phyloP scores from a whole-genome alignment of 1,140 invertebrate genomes.

The Drosophila ogumai region DNA sequence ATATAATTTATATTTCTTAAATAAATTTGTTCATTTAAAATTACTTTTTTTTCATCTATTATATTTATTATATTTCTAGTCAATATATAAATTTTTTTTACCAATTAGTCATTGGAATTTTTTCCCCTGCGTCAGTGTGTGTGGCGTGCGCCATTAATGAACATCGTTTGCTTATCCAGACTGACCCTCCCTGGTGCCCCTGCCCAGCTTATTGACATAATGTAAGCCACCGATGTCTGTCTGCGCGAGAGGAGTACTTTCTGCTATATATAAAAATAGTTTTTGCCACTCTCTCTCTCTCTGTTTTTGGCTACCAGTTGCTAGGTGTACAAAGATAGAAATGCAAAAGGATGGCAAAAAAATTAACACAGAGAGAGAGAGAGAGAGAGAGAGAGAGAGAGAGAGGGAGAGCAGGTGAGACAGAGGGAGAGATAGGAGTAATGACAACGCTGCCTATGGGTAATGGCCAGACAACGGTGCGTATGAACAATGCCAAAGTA shows the following conservation, averaged over 20 bases:
- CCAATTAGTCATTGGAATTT: neutral
- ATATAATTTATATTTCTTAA: too few relatives aligned
- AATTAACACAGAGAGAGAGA: neutral
- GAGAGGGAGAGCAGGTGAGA: neutral
- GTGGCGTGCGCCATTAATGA: constrained; percentile 80
- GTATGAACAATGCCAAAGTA: constrained; percentile 24
- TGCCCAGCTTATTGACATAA: constrained; percentile 75
- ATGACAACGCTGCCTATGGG: constrained; percentile 37
- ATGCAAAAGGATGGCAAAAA: constrained; percentile 19
- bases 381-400: neutral
- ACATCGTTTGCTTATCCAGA: constrained; percentile 79
- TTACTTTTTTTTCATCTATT: neutral
- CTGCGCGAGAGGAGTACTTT: constrained; percentile 22
- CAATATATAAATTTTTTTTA: neutral
- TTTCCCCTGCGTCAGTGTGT: neutral
- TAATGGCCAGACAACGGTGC: constrained; percentile 21
- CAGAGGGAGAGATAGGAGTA: neutral
- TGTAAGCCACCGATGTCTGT: constrained; percentile 62
- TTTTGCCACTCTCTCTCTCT: constrained; percentile 41
- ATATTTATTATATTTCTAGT: neutral
- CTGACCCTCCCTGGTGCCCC: constrained; percentile 20
- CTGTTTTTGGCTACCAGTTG: constrained; percentile 66
- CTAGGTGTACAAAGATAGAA: constrained; percentile 67
- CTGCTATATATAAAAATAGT: constrained; percentile 67
- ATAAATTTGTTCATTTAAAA: neutral